A percentile compares a stretch with the other conserved stretches of the same genome.
phyloP scores from a whole-genome alignment of 1,140 invertebrate genomes.

The Polypedilum pembai region DNA sequence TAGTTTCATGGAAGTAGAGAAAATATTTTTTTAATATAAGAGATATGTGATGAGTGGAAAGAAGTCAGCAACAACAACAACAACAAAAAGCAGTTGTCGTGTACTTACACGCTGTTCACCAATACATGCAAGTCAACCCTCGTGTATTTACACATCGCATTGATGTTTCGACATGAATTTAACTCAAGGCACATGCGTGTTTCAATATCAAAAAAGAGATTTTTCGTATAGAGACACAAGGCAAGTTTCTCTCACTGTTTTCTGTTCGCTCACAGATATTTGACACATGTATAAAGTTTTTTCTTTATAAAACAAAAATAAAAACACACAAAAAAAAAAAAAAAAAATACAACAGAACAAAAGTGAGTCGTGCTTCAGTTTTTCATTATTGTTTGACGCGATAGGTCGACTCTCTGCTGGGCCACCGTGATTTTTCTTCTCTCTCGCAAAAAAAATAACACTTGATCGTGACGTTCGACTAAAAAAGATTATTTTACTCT shows the following conservation, averaged over 20 bases:
- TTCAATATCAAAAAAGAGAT: conserved; percentile 21
- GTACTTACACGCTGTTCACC: not conserved
- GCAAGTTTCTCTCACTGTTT: not conserved
- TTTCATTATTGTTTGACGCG: conserved; percentile 24
- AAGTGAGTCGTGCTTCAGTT: conserved; percentile 25
- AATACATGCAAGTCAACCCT: not conserved
- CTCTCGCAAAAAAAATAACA: too few species aligned
- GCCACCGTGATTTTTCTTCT: conserved; percentile 1
- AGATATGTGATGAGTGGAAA: too few species aligned
- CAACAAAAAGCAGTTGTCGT: not conserved
- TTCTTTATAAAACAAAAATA: conserved; percentile 27
- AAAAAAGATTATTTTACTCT: not conserved
- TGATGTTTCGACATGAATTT: not conserved
- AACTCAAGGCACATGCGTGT: conserved; percentile 6
- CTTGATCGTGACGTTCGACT: not conserved
- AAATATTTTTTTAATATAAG: not conserved
- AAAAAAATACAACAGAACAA: conserved; percentile 23
- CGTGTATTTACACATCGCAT: not conserved
- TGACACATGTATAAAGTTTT: conserved; percentile 24
- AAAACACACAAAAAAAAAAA: conserved; percentile 22
- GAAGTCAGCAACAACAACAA: too few species aligned
- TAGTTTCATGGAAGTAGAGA: not conserved
- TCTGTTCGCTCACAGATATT: conserved; percentile 1
- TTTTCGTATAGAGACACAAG: not conserved
- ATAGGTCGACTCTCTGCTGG: conserved; percentile 15